Base-by-base conservation (phyloP, 2,797 vertebrate genomes). In the Iguana delicatissima region DNA sequence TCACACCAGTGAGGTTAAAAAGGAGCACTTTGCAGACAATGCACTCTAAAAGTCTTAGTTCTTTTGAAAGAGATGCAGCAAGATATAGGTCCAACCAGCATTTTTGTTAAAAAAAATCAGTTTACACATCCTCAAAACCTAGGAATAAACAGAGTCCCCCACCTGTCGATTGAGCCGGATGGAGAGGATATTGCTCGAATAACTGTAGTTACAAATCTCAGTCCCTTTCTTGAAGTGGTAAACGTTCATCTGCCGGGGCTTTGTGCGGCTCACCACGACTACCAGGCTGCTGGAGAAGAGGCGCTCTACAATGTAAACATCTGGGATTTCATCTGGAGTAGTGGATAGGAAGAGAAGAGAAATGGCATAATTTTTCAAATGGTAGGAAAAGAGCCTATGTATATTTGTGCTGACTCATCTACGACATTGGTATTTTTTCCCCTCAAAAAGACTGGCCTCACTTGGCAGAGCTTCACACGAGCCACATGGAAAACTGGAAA, bases 181-280 rank as follows among this genome's bases (percentile, higher is more conserved):
- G 69, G 98, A 98, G 94, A 99, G 96, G 93, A 99, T 99, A 94
- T 98, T 98, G 97, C 98, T 98, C 96, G 98, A 98, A 97, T 99
- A 99, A 97, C 98, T 99, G 95, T 99, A 99, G 96, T 99, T 99
- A 91, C 99, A 99, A 94, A 99, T 99, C 97, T 99, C 99, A 0
- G 99, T 99, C 22, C 99, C 98, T 95, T 99, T 99, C 97, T 99
- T 99, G 96, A 99, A 99, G 96, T 99, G 99, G 92, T 99, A 99
- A 89, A 99, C 98, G 18, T 99, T 99, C 98, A 99, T 99, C 55
- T 98, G 98, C 74, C 98, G 98, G 0, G 98, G 98, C 95, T 98
- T 98, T 29, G 97, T 95, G 90, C 97, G 98, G 84, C 98, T 99
- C 94, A 99, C 99, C 95, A 99, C 98, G 91, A 99, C 98, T 93